Evolutionary conservation across 2,113 vertebrate species (phyloP).

Genomic region (Pseudorhombus dupliciocellatus): DNA sequence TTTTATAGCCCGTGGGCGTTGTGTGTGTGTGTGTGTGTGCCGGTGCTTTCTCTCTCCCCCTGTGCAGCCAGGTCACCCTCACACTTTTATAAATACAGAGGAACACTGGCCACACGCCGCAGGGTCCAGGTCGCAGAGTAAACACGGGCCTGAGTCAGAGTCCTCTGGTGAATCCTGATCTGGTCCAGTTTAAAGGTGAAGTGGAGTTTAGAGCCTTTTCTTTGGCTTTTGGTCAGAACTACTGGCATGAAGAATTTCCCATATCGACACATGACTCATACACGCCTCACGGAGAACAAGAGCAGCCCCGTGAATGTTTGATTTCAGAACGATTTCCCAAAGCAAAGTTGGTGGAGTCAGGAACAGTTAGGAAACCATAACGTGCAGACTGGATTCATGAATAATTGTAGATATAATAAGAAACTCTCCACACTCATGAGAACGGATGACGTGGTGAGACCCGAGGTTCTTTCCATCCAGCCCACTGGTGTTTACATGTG

Average conservation of each 20-base stretch:
- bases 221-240: constrained; percentile 49
- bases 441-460: neutral
- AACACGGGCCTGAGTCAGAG: constrained; percentile 42
- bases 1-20: constrained; percentile 57
- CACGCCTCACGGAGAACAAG: neutral
- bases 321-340: too few relatives aligned
- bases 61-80: constrained; percentile 63
- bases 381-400: neutral
- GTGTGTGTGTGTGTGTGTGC: constrained; percentile 1
- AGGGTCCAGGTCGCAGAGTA: constrained; percentile 33
- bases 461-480: neutral
- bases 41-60: constrained; percentile 20
- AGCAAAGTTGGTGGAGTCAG: too few relatives aligned
- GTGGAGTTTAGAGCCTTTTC: constrained; percentile 29
- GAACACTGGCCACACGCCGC: constrained; percentile 48
- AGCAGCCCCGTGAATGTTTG: neutral
- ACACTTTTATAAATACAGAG: constrained; percentile 21
- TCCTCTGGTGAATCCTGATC: constrained; percentile 6
- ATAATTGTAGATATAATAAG: neutral
- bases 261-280: constrained; percentile 19
- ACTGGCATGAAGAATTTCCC: constrained; percentile 39
- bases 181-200: neutral
- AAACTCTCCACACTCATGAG: neutral
- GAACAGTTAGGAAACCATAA: neutral
- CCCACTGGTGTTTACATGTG: constrained; percentile 42